A percentile compares a stretch with the other conserved stretches of the same genome.
These are phyloP conservation scores for Tetrao urogallus DNA, from an alignment of 2,113 vertebrate species.

Conservation along the genomic window DNA sequence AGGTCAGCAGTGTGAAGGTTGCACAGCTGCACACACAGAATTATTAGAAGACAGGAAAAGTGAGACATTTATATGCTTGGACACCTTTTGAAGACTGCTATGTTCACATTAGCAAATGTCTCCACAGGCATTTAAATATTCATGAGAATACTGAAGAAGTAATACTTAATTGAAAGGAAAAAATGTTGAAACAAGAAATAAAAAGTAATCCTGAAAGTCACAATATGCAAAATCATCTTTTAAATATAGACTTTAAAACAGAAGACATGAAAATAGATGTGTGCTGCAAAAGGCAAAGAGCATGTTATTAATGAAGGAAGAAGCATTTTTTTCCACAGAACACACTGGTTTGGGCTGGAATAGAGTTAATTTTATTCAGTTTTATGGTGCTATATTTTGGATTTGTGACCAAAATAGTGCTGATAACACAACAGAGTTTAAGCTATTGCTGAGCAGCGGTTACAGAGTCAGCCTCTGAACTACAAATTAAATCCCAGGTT, in stretches of 20 bases:
- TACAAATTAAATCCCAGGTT: neutral
- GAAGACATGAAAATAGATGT: neutral
- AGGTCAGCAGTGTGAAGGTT: neutral
- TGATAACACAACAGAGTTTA: neutral
- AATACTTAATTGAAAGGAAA: neutral
- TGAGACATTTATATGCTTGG: neutral
- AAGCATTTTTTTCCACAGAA: neutral
- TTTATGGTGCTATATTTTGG: neutral
- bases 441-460: neutral
- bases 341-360: neutral
- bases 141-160: neutral
- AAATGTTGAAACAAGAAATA: neutral
- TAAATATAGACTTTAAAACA: neutral
- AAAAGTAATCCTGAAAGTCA: neutral
- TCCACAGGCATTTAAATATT: slow-evolving; percentile 12
- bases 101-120: neutral
- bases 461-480: neutral
- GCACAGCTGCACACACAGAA: neutral
- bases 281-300: neutral
- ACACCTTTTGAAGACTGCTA: neutral
- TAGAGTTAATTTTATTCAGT: neutral
- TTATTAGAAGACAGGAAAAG: neutral
- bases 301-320: neutral
- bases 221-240: neutral
- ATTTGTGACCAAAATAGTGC: neutral